These are phyloP conservation scores for Protaetia brevitarsis DNA, from an alignment of 1,140 invertebrate genomes.

Conservation along the genomic window DNA sequence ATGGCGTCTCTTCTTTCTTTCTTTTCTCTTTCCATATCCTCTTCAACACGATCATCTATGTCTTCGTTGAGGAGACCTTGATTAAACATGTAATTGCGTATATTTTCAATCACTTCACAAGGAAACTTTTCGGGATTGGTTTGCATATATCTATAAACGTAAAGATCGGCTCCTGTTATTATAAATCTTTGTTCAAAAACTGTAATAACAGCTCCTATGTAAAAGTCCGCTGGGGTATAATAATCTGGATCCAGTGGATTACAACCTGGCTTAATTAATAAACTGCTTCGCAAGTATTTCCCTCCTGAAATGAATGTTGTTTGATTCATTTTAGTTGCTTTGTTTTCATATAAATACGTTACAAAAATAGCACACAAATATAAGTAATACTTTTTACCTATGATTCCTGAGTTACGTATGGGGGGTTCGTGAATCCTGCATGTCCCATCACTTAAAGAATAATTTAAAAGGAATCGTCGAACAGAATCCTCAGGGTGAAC, in stretches of 20 bases:
- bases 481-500: conserved; percentile 66
- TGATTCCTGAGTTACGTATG: conserved; percentile 64
- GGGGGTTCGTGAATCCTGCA: conserved; percentile 62
- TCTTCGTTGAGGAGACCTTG: conserved; percentile 58
- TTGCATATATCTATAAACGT: conserved; percentile 67
- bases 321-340: conserved; percentile 24
- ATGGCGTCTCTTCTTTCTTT: conserved; percentile 41
- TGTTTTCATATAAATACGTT: not conserved
- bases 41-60: conserved; percentile 46
- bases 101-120: conserved; percentile 58
- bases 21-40: conserved; percentile 36
- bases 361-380: not conserved
- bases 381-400: conserved; percentile 22
- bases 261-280: conserved; percentile 65
- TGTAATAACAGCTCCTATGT: conserved; percentile 61
- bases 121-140: conserved; percentile 67
- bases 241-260: conserved; percentile 60
- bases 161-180: conserved; percentile 65
- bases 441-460: conserved; percentile 61
- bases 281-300: conserved; percentile 65
- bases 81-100: conserved; percentile 59
- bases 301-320: conserved; percentile 51
- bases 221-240: conserved; percentile 66
- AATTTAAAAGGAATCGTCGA: conserved; percentile 64
- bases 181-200: conserved; percentile 65